These are phyloP conservation scores for Idaea aversata DNA, from an alignment of 2,888 invertebrate species.

Conservation along the genomic window DNA sequence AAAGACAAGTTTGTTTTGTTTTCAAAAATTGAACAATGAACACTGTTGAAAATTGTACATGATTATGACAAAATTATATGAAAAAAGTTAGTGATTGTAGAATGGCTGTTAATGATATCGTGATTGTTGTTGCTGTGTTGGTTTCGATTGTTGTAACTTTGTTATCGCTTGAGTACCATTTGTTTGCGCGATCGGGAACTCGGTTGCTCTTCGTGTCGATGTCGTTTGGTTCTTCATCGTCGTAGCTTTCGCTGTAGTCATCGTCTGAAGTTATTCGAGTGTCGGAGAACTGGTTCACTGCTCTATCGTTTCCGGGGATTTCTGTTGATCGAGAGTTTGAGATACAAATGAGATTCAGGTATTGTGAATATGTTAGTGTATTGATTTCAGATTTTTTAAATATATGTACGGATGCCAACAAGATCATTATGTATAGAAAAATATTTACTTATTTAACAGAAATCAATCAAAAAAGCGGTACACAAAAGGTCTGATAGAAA, in stretches of 20 bases:
- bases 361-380: too few species aligned
- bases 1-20: neutral
- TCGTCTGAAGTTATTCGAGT: conserved; percentile 64
- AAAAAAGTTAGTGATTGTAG: conserved; percentile 27
- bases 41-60: conserved; percentile 16
- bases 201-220: conserved; percentile 65
- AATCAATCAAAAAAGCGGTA: neutral
- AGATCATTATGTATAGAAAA: neutral
- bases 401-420: neutral
- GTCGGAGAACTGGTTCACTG: conserved; percentile 67
- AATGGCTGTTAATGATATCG: conserved; percentile 23
- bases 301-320: conserved; percentile 75
- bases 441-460: neutral
- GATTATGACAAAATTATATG: conserved; percentile 27
- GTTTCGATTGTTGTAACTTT: conserved; percentile 52
- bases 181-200: conserved; percentile 73
- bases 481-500: neutral
- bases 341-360: neutral
- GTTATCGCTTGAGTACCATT: conserved; percentile 75
- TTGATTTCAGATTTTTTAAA: neutral
- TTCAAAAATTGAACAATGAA: neutral
- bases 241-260: conserved; percentile 68
- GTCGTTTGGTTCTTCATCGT: conserved; percentile 54
- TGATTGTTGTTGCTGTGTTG: conserved; percentile 38
- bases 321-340: conserved; percentile 45